phyloP scores from a whole-genome alignment of 2,797 vertebrate species.

The Caiman crocodilus region DNA sequence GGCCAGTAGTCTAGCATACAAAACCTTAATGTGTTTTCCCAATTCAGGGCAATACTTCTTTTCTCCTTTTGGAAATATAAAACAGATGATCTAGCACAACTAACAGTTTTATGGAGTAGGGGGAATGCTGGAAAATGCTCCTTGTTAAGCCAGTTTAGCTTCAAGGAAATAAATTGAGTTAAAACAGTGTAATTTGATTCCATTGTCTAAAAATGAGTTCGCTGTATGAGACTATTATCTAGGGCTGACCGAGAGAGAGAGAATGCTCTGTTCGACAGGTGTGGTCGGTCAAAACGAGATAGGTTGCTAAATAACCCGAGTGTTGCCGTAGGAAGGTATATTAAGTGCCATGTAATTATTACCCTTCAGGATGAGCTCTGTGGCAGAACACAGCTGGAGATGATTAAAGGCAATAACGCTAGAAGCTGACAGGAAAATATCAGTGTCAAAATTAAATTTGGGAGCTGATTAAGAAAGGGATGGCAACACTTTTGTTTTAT shows the following conservation, averaged over 20 bases:
- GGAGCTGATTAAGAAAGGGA: slow-evolving; percentile 67
- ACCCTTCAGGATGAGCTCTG: background rate
- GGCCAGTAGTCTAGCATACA: background rate
- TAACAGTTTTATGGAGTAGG: background rate
- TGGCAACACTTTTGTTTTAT: slow-evolving; percentile 74
- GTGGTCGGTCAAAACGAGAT: slow-evolving; percentile 17
- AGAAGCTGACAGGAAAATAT: slow-evolving; percentile 64
- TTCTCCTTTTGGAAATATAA: slow-evolving; percentile 53
- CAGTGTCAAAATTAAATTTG: slow-evolving; percentile 73
- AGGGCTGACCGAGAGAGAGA: slow-evolving; percentile 15
- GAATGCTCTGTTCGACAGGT: slow-evolving; percentile 53
- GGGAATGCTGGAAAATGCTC: slow-evolving; percentile 38
- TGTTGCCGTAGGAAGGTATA: slow-evolving; percentile 12
- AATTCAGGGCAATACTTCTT: background rate
- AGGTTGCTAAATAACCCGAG: slow-evolving; percentile 23
- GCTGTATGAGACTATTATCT: background rate
- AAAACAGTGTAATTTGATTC: slow-evolving; percentile 28
- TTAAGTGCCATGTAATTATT: background rate
- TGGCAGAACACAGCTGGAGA: slow-evolving; percentile 52
- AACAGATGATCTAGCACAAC: slow-evolving; percentile 42
- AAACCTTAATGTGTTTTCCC: background rate
- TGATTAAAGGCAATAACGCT: slow-evolving; percentile 49
- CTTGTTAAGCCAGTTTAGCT: slow-evolving; percentile 38
- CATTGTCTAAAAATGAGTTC: slow-evolving; percentile 40
- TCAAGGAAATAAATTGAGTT: slow-evolving; percentile 38